A percentile compares a stretch with the other conserved stretches of the same genome.
phyloP scores from a whole-genome alignment of 2,113 vertebrate genomes.

The Sander vitreus region DNA sequence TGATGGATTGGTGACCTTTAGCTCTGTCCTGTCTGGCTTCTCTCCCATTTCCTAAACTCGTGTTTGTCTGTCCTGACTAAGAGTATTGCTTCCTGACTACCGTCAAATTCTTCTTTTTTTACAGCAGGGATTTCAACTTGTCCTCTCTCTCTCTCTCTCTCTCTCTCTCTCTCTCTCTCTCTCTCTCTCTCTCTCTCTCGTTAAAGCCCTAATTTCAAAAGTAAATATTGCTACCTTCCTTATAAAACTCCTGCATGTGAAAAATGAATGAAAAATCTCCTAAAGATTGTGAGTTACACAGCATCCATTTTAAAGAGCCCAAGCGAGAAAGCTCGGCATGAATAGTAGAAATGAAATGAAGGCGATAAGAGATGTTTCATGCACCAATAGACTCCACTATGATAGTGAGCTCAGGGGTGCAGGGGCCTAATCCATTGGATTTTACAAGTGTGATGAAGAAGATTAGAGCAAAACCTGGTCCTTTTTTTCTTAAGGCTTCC shows the following conservation, averaged over 20 bases:
- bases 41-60: slow-evolving; percentile 46
- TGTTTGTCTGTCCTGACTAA: slow-evolving; percentile 46
- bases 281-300: slow-evolving; percentile 3
- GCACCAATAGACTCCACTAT: slow-evolving; percentile 65
- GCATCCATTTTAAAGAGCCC: slow-evolving; percentile 49
- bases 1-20: slow-evolving; percentile 86
- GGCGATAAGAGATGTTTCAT: slow-evolving; percentile 78
- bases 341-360: slow-evolving; percentile 77
- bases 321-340: slow-evolving; percentile 46
- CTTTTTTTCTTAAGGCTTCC: slow-evolving; percentile 41
- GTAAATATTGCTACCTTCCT: slow-evolving; percentile 16
- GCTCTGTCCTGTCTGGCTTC: slow-evolving; percentile 72
- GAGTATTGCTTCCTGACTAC: slow-evolving; percentile 30
- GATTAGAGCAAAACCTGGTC: slow-evolving; percentile 75
- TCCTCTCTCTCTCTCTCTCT: not conserved
- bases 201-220: slow-evolving; percentile 34
- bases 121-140: not conserved
- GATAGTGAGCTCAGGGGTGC: slow-evolving; percentile 73
- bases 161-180: not conserved
- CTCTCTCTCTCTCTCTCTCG: not conserved
- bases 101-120: not conserved
- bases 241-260: slow-evolving; percentile 12
- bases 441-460: slow-evolving; percentile 75
- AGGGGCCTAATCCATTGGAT: slow-evolving; percentile 75
- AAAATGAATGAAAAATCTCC: slow-evolving; percentile 20